Conservation (phyloP, 2,888 invertebrate species). For the Epinotia demarniana region DNA sequence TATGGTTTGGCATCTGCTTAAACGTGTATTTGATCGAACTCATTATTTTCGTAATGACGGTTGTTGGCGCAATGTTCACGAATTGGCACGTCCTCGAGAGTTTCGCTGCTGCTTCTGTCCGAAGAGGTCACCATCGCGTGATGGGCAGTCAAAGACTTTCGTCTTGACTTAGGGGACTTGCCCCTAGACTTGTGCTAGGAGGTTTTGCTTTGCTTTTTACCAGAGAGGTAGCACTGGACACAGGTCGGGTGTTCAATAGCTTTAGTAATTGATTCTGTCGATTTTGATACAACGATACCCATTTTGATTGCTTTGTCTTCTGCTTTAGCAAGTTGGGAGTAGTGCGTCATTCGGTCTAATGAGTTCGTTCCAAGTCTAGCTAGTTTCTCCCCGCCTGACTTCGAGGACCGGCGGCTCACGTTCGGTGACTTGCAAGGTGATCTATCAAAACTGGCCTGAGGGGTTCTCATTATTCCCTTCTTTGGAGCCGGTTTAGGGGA, state of each 20-base stretch:
- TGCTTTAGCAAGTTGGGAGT: conserved; percentile 79
- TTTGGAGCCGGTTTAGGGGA: conserved; percentile 81
- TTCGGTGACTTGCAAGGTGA: conserved; percentile 79
- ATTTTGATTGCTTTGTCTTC: conserved; percentile 82
- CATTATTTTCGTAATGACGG: conserved; percentile 64
- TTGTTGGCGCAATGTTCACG: conserved; percentile 70
- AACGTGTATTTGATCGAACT: conserved; percentile 86
- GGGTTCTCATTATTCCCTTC: conserved; percentile 82
- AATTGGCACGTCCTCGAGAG: conserved; percentile 68
- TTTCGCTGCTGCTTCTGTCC: conserved; percentile 79
- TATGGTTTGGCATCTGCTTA: conserved; percentile 59
- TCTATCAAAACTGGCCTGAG: conserved; percentile 80
- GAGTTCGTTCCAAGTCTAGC: conserved; percentile 80
- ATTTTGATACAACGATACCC: conserved; percentile 84
- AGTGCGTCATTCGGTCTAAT: conserved; percentile 78
- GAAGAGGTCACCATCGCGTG: conserved; percentile 73
- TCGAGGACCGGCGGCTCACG: conserved; percentile 75
- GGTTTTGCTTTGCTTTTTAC: conserved; percentile 83
- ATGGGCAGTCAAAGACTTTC: conserved; percentile 70
- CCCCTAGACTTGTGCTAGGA: conserved; percentile 88
- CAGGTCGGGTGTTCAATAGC: conserved; percentile 89
- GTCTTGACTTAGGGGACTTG: conserved; percentile 84
- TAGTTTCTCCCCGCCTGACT: conserved; percentile 74
- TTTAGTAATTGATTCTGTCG: conserved; percentile 82
- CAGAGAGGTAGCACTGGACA: conserved; percentile 89